Evolutionary conservation across 2,888 invertebrate genomes (phyloP), one percentile per base, ranked within the genome.

Genomic region (Phorcus lineatus): DNA sequence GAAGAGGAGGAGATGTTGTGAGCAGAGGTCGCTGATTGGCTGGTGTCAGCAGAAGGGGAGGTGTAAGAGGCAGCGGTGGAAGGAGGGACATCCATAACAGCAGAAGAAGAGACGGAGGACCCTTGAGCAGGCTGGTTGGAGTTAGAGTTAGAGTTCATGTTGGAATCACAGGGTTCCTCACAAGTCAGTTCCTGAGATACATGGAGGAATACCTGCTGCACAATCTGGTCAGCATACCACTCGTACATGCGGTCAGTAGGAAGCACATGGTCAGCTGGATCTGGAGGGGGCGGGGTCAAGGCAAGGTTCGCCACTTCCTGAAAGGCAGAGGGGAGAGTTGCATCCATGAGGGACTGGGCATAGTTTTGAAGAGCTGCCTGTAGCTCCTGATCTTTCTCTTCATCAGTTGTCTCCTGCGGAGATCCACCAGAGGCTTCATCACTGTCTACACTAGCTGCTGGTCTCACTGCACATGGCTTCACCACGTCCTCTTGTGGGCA

Each of bases 171-270:
- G n/a, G 62, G 11, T 11, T 19, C 70, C 52, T 54, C 66, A 6
- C 52, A 13, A 11, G 78, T 70, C 28, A 83, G 53, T n/a, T 83
- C 83, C n/a, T 77, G 67, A 16, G 81, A 62, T 31, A 82, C 83
- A 55, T 80, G 82, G 17, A 78, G 75, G 36, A 85, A 82, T 7
- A 84, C 85, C 55, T 85, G 82, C 28, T 80, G 80, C 19, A 85
- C 81, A 36, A 85, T 85, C 52, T 82, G 83, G 53, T 82, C 81
- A 24, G 85, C 84, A 57, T 82, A 85, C 84, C 83, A 83, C 24
- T 66, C 77, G 74, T 84, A 85, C 24, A 81, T 67, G 0, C 55
- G 57, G 17, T 85, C 85, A 28, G 82, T 82, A 36, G 85, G 77
- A 66, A 62, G 76, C 54, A n/a, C 55, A 13, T 36, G 54, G 28